Percentiles rank a stretch among this genome's conserved stretches.
Conservation (phyloP, 2,888 invertebrate species). For the Odontothrips loti region DNA sequence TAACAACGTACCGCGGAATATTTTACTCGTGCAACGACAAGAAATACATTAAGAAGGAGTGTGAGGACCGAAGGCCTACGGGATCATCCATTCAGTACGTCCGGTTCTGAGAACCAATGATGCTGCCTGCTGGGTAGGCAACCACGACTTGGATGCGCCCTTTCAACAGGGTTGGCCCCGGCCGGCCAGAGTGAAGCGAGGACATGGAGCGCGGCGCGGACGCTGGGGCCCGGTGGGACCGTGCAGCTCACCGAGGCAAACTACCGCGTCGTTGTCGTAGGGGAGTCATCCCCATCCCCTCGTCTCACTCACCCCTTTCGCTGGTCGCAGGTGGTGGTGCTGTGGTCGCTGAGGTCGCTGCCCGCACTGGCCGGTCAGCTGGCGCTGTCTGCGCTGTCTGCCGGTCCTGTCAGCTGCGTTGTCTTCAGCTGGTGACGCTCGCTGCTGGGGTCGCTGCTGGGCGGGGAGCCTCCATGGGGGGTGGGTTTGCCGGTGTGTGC, state of each 20-base stretch:
- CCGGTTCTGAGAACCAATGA: not conserved
- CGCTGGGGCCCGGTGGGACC: not conserved
- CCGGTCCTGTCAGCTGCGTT: not conserved
- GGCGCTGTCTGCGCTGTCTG: not conserved
- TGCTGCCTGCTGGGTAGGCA: not conserved
- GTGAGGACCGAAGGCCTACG: not conserved
- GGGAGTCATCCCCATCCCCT: not conserved
- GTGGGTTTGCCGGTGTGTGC: not conserved
- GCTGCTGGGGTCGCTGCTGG: not conserved
- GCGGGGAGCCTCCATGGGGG: not conserved
- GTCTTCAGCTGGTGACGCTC: not conserved
- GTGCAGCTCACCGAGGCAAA: no score
- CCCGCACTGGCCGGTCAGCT: not conserved
- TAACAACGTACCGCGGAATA: not conserved
- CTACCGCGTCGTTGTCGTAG: not conserved
- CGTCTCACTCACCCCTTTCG: conserved; percentile 15
- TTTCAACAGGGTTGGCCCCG: no score
- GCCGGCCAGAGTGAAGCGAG: no score
- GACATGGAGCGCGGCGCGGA: no score
- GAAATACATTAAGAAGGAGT: not conserved
- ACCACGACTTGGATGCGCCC: no score
- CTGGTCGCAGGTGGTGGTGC: not conserved
- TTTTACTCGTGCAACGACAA: no score
- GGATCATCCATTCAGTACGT: not conserved
- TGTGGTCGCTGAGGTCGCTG: not conserved